A percentile compares a stretch with the other conserved stretches of the same genome.
Conservation (phyloP, 2,113 vertebrate genomes). For the Gasterosteus nipponicus region DNA sequence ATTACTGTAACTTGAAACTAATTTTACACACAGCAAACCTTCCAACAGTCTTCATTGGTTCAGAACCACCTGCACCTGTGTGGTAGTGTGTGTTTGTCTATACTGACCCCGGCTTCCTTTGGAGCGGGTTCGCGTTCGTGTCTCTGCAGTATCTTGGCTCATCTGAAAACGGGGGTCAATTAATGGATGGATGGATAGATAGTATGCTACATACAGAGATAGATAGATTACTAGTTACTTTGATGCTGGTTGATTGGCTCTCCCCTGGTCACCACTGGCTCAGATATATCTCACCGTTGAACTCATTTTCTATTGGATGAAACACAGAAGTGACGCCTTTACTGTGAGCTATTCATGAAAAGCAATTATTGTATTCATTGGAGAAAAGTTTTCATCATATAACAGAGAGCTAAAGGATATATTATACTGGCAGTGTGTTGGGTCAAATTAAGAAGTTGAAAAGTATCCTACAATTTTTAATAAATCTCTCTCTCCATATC, state of each 20-base stretch:
- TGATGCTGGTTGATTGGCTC: conserved; percentile 85
- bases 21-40: neutral
- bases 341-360: neutral
- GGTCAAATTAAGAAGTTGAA: neutral
- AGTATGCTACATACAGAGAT: neutral
- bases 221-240: conserved; percentile 76
- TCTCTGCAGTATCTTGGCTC: conserved; percentile 93
- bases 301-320: conserved; percentile 87
- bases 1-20: neutral
- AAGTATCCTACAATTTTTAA: too few relatives aligned
- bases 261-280: conserved; percentile 86
- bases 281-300: conserved; percentile 86
- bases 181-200: neutral
- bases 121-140: conserved; percentile 91
- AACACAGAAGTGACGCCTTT: conserved; percentile 21
- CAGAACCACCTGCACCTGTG: neutral
- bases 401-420: neutral
- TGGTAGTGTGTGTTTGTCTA: conserved; percentile 9
- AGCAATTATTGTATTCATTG: neutral
- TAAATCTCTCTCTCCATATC: too few relatives aligned
- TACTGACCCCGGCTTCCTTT: conserved; percentile 91
- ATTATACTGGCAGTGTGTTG: neutral
- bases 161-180: conserved; percentile 82
- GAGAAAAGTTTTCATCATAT: neutral
- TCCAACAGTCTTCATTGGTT: neutral